Evolutionary conservation across 2,888 invertebrate genomes (phyloP).

Genomic region (Exocentrus adspersus): DNA sequence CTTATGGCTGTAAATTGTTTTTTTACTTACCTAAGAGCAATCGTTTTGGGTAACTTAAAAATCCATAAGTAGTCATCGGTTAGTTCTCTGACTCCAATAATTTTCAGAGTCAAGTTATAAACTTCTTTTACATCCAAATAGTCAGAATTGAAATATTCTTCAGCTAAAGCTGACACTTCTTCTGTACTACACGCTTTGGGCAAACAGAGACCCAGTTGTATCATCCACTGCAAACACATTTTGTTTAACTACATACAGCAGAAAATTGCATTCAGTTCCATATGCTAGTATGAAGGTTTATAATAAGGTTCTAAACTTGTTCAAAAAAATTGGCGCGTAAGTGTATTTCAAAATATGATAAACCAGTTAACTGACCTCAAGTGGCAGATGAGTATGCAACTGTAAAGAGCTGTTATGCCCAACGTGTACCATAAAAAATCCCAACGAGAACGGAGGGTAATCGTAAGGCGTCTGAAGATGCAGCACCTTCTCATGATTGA

Average conservation of each 20-base stretch:
- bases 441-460: conserved; percentile 60
- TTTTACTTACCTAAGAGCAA: conserved; percentile 60
- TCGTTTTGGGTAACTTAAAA: conserved; percentile 55
- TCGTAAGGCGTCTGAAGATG: conserved; percentile 57
- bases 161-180: conserved; percentile 55
- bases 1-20: too few relatives aligned
- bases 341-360: too few relatives aligned
- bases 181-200: conserved; percentile 59
- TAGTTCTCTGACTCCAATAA: conserved; percentile 57
- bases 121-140: conserved; percentile 57
- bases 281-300: too few relatives aligned
- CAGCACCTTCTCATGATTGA: conserved; percentile 48
- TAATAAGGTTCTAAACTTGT: too few relatives aligned
- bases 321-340: too few relatives aligned
- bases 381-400: conserved; percentile 58
- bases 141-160: conserved; percentile 54
- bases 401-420: conserved; percentile 63
- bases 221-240: conserved; percentile 57
- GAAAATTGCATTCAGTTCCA: too few relatives aligned
- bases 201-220: conserved; percentile 63
- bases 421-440: conserved; percentile 60
- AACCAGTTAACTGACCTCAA: conserved; percentile 58
- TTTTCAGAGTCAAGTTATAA: conserved; percentile 57
- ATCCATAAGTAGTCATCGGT: conserved; percentile 52
- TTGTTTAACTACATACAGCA: too few relatives aligned